Evolutionary conservation across 1,140 invertebrate genomes (phyloP), one percentile per base, ranked within the genome.

Genomic region (Leptinotarsa defecta): DNA sequence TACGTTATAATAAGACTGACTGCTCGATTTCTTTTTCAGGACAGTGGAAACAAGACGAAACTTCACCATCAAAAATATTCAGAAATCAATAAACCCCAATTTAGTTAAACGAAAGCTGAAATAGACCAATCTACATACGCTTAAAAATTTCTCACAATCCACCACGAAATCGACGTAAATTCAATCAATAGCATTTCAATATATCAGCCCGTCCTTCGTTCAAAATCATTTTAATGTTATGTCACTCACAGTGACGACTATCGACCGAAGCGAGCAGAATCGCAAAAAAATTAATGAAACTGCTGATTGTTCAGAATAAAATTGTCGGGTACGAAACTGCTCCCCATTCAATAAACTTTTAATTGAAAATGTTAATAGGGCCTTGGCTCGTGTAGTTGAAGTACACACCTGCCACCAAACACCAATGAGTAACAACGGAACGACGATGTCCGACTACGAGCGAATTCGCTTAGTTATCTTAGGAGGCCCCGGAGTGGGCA

Each of bases 391-490:
- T 57, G 17, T 57, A 57, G 52, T 19, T 17, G 6, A 57, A 57
- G 52, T 57, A 57, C 17, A 57, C 52, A 57, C 52, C 52, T 57
- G 52, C 17, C 52, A 57, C 52, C 52, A 65, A 65, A 19, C 2
- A 62, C 61, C 11, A 69, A 71, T 71, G 71, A 64, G 15, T n/a
- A 83, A 83, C 75, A 81, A 81, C 78, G 76, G 72, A 27, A 82
- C 83, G 22, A 83, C 83, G n/a, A 83, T 83, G 78, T 82, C 90
- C 49, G 94, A 94, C 82, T 89, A 91, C 81, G 94, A 95, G 81
- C 90, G 94, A 75, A 94, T 96, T 79, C 89, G 96, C 63, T 87
- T 97, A 74, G 95, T 97, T 20, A 90, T 95, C 27, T 85, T 96
- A 49, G 95, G 95, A 1, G 93, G 94, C 1, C 91, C 94, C 1